These are phyloP conservation scores for Leptinotarsa juncta DNA, from an alignment of 2,888 invertebrate species.

Conservation along the genomic window DNA sequence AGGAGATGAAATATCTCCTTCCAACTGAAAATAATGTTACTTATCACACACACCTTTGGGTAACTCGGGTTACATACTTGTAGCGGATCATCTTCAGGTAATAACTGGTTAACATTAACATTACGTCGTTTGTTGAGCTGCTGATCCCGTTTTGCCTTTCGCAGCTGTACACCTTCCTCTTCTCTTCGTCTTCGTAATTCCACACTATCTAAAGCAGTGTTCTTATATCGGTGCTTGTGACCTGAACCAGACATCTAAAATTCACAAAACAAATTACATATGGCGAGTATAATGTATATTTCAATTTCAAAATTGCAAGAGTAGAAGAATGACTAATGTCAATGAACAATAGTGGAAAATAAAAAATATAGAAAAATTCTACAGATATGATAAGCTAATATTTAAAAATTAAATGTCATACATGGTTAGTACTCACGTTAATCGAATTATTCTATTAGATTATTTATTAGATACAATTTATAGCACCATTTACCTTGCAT, in stretches of 20 bases:
- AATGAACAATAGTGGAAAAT: constrained; percentile 10
- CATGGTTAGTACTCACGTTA: constrained; percentile 39
- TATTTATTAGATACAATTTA: constrained; percentile 33
- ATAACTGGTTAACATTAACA: constrained; percentile 69
- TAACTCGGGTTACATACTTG: constrained; percentile 58
- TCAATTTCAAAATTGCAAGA: neutral
- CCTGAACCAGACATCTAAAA: constrained; percentile 82
- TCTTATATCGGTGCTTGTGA: constrained; percentile 94
- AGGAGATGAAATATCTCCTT: constrained; percentile 62
- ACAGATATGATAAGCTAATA: neutral
- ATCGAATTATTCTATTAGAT: constrained; percentile 24
- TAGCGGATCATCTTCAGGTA: constrained; percentile 63
- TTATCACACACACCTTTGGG: neutral
- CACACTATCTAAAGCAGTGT: constrained; percentile 90
- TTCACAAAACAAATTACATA: neutral
- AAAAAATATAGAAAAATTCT: neutral
- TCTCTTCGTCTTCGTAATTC: constrained; percentile 92
- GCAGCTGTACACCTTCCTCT: constrained; percentile 94
- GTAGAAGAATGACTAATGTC: constrained; percentile 10
- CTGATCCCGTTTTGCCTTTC: constrained; percentile 96
- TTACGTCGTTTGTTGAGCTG: constrained; percentile 93
- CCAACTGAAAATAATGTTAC: constrained; percentile 50
- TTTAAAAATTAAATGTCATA: neutral
- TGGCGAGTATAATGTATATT: neutral
- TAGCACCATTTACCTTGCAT: constrained; percentile 46